These are phyloP conservation scores for Dendrolimus punctatus DNA, from an alignment of 1,140 invertebrate genomes.

Conservation along the genomic window DNA sequence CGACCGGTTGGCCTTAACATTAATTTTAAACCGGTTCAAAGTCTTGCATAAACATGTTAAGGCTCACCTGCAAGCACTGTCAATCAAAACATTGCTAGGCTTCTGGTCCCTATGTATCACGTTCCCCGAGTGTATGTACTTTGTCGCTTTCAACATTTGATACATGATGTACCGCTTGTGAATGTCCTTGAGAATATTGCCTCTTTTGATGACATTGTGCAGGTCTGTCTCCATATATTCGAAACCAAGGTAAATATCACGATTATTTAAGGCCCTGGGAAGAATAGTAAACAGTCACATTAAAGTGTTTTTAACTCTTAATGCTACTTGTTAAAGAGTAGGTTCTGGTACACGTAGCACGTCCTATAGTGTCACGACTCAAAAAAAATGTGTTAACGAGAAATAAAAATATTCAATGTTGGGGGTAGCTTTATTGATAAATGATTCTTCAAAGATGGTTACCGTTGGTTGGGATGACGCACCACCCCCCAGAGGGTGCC, in stretches of 20 bases:
- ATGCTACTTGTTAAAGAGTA: no score
- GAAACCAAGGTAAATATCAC: slow-evolving; percentile 97
- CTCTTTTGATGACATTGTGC: slow-evolving; percentile 96
- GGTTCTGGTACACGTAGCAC: no score
- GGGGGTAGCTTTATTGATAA: no score
- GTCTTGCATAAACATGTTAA: not conserved
- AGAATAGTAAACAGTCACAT: slow-evolving; percentile 1
- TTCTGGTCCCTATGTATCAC: slow-evolving; percentile 97
- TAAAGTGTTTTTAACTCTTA: not conserved
- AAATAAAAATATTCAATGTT: no score
- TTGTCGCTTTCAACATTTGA: slow-evolving; percentile 94
- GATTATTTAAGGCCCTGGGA: slow-evolving; percentile 89
- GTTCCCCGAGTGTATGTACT: slow-evolving; percentile 97
- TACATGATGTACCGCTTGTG: slow-evolving; percentile 98
- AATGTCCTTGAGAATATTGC: slow-evolving; percentile 93
- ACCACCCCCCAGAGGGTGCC: no score
- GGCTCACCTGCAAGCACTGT: slow-evolving; percentile 76
- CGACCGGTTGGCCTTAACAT: no score
- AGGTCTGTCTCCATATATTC: slow-evolving; percentile 99
- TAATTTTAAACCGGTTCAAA: not conserved
- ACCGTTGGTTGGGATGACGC: no score
- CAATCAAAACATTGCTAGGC: slow-evolving; percentile 78
- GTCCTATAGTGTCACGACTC: no score
- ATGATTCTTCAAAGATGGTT: no score
- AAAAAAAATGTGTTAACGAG: no score